Evolutionary conservation across 1,140 invertebrate species (phyloP).

Genomic region (Listronotus bonariensis): DNA sequence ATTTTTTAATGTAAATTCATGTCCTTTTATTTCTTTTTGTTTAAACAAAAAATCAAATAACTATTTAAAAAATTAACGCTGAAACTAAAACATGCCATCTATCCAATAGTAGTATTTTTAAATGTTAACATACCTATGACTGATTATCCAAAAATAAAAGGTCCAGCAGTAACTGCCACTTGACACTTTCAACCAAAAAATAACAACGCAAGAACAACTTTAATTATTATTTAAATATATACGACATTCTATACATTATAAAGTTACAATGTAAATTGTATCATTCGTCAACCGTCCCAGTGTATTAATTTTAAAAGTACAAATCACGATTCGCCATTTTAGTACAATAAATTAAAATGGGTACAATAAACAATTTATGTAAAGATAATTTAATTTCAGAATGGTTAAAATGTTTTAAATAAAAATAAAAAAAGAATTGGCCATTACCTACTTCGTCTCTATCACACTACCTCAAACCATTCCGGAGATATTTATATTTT

Average conservation of each 20-base stretch:
- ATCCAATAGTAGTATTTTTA: too few species aligned
- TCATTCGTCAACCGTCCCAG: slow-evolving; percentile 47
- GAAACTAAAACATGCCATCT: too few species aligned
- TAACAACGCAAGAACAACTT: slow-evolving; percentile 49
- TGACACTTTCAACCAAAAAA: slow-evolving; percentile 41
- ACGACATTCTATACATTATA: slow-evolving; percentile 53
- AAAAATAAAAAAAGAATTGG: too few species aligned
- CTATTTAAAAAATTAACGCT: too few species aligned
- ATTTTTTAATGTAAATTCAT: too few species aligned
- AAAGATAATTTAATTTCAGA: neutral
- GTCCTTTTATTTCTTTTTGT: too few species aligned
- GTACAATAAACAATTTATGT: neutral
- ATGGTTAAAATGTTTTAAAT: too few species aligned
- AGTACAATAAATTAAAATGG: slow-evolving; percentile 26
- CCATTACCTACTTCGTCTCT: too few species aligned
- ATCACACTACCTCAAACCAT: too few species aligned
- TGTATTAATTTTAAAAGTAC: slow-evolving; percentile 48
- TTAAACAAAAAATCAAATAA: too few species aligned
- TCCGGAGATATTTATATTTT: too few species aligned
- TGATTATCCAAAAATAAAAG: slow-evolving; percentile 37
- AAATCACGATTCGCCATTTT: slow-evolving; percentile 48
- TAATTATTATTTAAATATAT: slow-evolving; percentile 45
- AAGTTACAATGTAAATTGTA: slow-evolving; percentile 52
- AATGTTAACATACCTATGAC: slow-evolving; percentile 1
- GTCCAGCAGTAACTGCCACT: slow-evolving; percentile 19